Percentiles rank a stretch among this genome's conserved stretches.
phyloP scores from a whole-genome alignment of 2,888 invertebrate species.

The Pelosia muscerda region DNA sequence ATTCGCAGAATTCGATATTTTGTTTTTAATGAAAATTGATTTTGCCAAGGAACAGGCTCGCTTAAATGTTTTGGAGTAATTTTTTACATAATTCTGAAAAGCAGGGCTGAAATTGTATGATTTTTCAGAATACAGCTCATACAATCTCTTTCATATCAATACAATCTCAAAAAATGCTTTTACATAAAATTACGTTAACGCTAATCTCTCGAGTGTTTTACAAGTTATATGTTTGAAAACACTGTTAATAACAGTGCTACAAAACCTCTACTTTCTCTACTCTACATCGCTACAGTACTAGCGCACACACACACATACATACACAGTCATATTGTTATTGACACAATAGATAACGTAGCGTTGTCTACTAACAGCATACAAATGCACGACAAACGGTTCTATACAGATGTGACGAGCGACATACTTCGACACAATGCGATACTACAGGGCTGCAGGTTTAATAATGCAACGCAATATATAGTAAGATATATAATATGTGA shows the following conservation, averaged over 20 bases:
- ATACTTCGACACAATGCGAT: conserved; percentile 63
- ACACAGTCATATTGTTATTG: conserved; percentile 58
- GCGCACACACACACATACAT: conserved; percentile 32
- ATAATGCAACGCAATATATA: conserved; percentile 24
- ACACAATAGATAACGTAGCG: conserved; percentile 74
- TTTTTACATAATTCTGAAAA: too few species aligned
- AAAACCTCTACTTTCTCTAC: conserved; percentile 39
- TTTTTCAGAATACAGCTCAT: too few species aligned
- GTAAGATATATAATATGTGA: not conserved
- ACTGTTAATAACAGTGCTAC: not conserved
- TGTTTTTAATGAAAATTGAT: too few species aligned
- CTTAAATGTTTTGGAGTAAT: too few species aligned
- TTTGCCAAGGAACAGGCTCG: too few species aligned
- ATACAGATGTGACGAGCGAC: conserved; percentile 59
- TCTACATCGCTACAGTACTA: conserved; percentile 18
- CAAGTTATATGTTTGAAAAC: not conserved
- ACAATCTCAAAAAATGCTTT: too few species aligned
- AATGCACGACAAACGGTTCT: conserved; percentile 68
- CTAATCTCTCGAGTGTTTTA: not conserved
- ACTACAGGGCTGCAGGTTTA: conserved; percentile 43
- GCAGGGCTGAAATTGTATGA: too few species aligned
- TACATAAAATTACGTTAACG: not conserved
- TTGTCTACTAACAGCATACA: conserved; percentile 66
- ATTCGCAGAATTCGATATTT: too few species aligned
- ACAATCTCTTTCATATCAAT: too few species aligned